Evolutionary conservation across 2,797 vertebrate species (phyloP).

Genomic region (Melanotaenia maccullochi): DNA sequence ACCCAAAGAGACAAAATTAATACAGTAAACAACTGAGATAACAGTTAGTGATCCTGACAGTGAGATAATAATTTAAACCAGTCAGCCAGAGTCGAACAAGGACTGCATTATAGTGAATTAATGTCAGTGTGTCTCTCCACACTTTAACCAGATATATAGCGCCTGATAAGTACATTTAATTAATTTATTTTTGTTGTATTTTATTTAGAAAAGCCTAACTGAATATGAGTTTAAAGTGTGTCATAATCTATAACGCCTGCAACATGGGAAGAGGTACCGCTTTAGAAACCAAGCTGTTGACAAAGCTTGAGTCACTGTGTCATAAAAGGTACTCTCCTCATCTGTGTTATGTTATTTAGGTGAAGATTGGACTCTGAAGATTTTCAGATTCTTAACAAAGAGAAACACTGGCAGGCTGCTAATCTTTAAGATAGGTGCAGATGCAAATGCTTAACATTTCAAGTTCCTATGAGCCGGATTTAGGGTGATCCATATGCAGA

Average conservation of each 20-base stretch:
- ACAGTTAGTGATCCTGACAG: neutral
- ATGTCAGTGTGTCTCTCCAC: neutral
- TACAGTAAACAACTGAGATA: constrained; percentile 36
- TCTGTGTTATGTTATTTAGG: constrained; percentile 15
- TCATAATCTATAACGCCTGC: constrained; percentile 18
- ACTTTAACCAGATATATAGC: neutral
- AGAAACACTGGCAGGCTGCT: neutral
- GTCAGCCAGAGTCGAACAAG: neutral
- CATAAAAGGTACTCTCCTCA: constrained; percentile 13
- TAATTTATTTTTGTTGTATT: constrained; percentile 2
- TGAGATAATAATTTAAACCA: neutral
- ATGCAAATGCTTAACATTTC: neutral
- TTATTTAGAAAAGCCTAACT: neutral
- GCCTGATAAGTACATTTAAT: neutral
- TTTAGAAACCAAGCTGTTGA: constrained; percentile 28
- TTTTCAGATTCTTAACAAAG: neutral
- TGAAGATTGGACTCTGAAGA: neutral
- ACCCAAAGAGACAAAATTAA: constrained; percentile 32
- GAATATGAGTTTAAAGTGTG: neutral
- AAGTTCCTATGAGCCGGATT: neutral
- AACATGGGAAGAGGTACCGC: constrained; percentile 7
- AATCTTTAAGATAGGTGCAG: neutral
- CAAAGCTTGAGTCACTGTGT: constrained; percentile 30
- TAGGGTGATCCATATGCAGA: neutral
- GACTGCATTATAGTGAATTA: neutral